Conservation (phyloP, 2,888 invertebrate genomes). For the Lepidocyrtinus sp. region DNA sequence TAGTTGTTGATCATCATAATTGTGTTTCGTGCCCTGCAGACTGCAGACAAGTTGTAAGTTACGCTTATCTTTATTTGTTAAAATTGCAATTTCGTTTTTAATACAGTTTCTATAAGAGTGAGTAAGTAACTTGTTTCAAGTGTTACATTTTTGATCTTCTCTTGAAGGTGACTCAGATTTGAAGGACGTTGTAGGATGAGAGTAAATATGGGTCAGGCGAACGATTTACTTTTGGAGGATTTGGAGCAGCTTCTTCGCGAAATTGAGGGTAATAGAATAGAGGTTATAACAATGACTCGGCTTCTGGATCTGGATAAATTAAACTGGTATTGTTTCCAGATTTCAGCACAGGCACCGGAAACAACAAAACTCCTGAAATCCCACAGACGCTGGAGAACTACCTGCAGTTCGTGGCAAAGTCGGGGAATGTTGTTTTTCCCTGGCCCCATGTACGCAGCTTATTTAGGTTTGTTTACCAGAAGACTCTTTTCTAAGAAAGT, state of each 20-base stretch:
- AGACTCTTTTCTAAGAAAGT: too few relatives aligned
- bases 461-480: too few relatives aligned
- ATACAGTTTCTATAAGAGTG: neutral
- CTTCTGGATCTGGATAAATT: neutral
- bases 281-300: neutral
- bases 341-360: constrained; percentile 71
- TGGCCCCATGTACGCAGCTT: constrained; percentile 91
- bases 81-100: too few relatives aligned
- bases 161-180: neutral
- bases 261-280: constrained; percentile 60
- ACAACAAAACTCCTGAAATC: constrained; percentile 79
- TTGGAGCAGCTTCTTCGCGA: constrained; percentile 66
- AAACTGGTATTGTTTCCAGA: constrained; percentile 65
- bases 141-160: neutral
- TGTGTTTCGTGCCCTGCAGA: too few relatives aligned
- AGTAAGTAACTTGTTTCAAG: neutral
- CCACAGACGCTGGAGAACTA: constrained; percentile 92
- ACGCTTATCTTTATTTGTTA: too few relatives aligned
- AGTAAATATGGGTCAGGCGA: constrained; percentile 58
- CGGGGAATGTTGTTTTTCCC: constrained; percentile 94
- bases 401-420: constrained; percentile 90
- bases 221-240: constrained; percentile 63
- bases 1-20: too few relatives aligned
- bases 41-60: too few relatives aligned
- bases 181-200: constrained; percentile 51